Evolutionary conservation across 2,888 invertebrate genomes (phyloP).

Genomic region (Amorpha juglandis): DNA sequence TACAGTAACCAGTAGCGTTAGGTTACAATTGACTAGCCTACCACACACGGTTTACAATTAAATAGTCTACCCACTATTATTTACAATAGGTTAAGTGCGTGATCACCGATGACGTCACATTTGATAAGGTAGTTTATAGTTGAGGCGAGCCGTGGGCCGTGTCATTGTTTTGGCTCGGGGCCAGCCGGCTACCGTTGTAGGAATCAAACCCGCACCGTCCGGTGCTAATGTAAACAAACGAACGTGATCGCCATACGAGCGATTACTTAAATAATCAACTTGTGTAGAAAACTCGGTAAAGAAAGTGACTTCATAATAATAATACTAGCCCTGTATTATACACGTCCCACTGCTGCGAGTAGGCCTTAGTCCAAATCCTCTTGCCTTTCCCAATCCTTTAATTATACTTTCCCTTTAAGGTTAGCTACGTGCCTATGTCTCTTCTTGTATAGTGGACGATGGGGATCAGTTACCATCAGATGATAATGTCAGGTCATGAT

Average conservation of each 20-base stretch:
- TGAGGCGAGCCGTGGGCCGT: conserved; percentile 1
- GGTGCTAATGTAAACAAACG: conserved; percentile 12
- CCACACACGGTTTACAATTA: too few relatives aligned
- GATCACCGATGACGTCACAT: conserved; percentile 2
- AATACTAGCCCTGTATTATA: too few relatives aligned
- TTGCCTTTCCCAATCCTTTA: too few relatives aligned
- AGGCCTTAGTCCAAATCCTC: too few relatives aligned
- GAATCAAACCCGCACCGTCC: background rate
- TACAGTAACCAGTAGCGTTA: too few relatives aligned
- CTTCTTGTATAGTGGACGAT: too few relatives aligned
- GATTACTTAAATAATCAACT: conserved; percentile 13
- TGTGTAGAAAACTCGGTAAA: background rate
- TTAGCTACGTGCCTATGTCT: too few relatives aligned
- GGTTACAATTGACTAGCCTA: too few relatives aligned
- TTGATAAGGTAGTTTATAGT: conserved; percentile 15
- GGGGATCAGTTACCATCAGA: too few relatives aligned
- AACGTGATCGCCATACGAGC: conserved; percentile 8
- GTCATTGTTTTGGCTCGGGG: conserved; percentile 19
- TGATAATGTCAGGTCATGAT: too few relatives aligned
- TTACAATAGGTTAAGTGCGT: background rate
- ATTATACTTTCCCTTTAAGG: too few relatives aligned
- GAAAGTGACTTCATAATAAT: background rate
- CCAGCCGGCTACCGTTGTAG: conserved; percentile 5
- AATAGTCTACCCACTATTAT: background rate
- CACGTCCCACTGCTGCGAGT: too few relatives aligned